Evolutionary conservation across 2,888 invertebrate species (phyloP).

Genomic region (Syrista parreyssii): DNA sequence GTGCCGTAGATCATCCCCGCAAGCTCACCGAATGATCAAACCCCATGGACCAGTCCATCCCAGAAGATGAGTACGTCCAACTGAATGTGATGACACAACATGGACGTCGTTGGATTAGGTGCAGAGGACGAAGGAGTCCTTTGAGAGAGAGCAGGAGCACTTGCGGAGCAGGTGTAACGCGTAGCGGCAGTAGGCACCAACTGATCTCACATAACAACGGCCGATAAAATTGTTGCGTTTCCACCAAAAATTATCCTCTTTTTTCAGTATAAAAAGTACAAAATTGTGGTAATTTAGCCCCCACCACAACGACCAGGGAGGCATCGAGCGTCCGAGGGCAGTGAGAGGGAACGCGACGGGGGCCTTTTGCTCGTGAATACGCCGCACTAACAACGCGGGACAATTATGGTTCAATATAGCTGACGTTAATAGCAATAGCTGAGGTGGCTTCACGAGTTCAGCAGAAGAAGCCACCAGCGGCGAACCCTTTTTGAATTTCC

Average conservation of each 20-base stretch:
- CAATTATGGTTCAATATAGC: conserved; percentile 57
- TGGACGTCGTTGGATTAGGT: background rate
- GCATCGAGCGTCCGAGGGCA: conserved; percentile 9
- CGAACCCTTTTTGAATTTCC: background rate
- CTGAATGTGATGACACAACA: background rate
- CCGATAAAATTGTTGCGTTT: conserved; percentile 66
- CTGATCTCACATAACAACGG: conserved; percentile 65
- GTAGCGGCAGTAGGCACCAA: conserved; percentile 63
- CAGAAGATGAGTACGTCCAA: background rate
- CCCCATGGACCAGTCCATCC: background rate
- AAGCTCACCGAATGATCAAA: background rate
- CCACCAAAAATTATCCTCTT: conserved; percentile 65
- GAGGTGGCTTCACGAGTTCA: conserved; percentile 39
- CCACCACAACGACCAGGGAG: conserved; percentile 37
- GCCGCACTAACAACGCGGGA: conserved; percentile 47
- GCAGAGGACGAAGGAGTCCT: background rate
- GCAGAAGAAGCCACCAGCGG: background rate
- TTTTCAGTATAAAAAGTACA: conserved; percentile 62
- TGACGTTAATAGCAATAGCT: conserved; percentile 47
- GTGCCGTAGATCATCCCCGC: background rate
- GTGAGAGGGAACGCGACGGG: conserved; percentile 28
- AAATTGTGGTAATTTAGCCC: conserved; percentile 64
- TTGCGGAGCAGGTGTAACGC: conserved; percentile 59
- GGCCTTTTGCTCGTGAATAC: conserved; percentile 43
- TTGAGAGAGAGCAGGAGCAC: background rate